Evolutionary conservation across 37 sponge, comb jelly and placozoan genomes (phyloP).

Genomic region (Cliona cf. orientalis): DNA sequence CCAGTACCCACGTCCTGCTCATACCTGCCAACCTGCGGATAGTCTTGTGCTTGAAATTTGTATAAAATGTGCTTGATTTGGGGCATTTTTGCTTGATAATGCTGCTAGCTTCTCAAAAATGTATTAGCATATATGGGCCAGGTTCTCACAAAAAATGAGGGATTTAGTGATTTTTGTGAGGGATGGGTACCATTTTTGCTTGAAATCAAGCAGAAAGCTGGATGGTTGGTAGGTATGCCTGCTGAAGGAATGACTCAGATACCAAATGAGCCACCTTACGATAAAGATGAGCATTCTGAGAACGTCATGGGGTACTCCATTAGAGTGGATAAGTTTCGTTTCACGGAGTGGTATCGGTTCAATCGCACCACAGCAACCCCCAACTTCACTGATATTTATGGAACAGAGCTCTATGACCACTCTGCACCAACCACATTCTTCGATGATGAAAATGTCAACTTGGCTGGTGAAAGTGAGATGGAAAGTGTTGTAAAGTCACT

Average conservation of each 20-base stretch:
- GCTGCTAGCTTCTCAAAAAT: no score
- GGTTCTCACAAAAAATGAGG: no score
- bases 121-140: no score
- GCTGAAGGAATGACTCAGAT: background rate
- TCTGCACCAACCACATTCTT: slow-evolving; percentile 2
- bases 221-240: no score
- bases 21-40: no score
- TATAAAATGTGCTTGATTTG: no score
- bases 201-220: no score
- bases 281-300: slow-evolving; percentile 24
- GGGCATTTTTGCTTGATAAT: no score
- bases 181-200: no score
- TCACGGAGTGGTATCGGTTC: slow-evolving; percentile 48
- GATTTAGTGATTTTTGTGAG: no score
- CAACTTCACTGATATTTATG: slow-evolving; percentile 12
- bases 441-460: slow-evolving; percentile 39
- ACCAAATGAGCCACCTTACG: slow-evolving; percentile 27
- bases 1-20: slow-evolving; percentile 30
- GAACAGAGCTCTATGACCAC: slow-evolving; percentile 51
- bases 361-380: slow-evolving; percentile 14
- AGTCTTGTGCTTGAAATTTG: no score
- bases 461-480: slow-evolving; percentile 18
- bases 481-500: background rate
- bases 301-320: slow-evolving; percentile 58
- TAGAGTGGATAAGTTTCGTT: slow-evolving; percentile 40